Base-by-base conservation (phyloP, 2,797 vertebrate genomes). In the Acanthurus leucopareius region DNA sequence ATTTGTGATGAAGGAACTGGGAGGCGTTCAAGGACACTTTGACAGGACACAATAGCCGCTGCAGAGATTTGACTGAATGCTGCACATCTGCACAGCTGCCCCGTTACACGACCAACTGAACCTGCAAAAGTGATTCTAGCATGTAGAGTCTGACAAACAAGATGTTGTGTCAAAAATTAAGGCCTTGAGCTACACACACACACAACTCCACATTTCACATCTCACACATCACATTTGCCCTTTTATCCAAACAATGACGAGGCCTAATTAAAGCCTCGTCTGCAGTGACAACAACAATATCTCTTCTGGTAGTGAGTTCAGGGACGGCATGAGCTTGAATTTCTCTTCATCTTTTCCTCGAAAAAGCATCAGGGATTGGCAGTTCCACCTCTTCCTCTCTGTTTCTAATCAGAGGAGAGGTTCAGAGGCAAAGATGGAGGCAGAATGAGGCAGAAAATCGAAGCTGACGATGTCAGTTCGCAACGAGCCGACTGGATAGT, bases 371-470 rank as follows among this genome's bases (percentile, higher is more conserved):
- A 1, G 3, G 57, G n/a, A n/a, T n/a, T n/a, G n/a, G n/a, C n/a
- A n/a, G n/a, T n/a, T 53, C 44, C 28, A 51, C 16, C 51, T 68
- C 28, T 49, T 25, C 63, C 35, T 20, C 17, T 3, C 44, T 67
- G 2, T 3, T 47, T 56, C 59, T 74, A 72, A 68, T 57, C 59
- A 73, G 38, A 16, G 16, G 13, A 71, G 40, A 58, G 60, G 69
- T 32, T 63, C 25, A 56, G 61, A 45, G n/a, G 54, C 25, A 54
- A 58, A 85, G 49, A 63, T 19, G 62, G n/a, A n/a, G n/a, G n/a
- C n/a, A n/a, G n/a, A n/a, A n/a, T n/a, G 66, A 58, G 7, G 56
- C 49, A 13, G 45, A 14, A 11, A 54, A 66, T 59, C 5, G 17
- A 69, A 71, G 58, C 22, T 11, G 67, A 35, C n/a, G 4, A 14